Percentiles rank a stretch among this genome's conserved stretches.
phyloP scores from a whole-genome alignment of 2,888 invertebrate species.

The Fragum sueziense region DNA sequence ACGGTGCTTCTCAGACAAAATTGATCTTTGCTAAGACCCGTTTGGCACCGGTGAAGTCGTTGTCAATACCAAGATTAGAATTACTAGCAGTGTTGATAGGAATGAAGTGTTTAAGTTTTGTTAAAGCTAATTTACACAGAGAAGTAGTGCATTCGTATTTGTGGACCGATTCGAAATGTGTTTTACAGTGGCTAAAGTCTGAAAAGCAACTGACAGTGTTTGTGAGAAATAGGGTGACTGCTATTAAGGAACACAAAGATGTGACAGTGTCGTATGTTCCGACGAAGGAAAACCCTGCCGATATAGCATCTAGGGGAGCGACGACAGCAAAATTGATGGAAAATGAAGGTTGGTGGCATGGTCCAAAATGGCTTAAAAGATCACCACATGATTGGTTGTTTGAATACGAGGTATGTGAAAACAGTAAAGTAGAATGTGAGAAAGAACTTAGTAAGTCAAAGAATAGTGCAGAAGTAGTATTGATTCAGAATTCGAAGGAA shows the following conservation, averaged over 20 bases:
- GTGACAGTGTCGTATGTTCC: conserved; percentile 2
- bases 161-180: conserved; percentile 28
- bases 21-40: conserved; percentile 43
- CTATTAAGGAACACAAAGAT: not conserved
- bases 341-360: conserved; percentile 24
- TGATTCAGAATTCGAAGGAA: not conserved
- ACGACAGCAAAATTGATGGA: not conserved
- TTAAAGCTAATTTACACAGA: conserved; percentile 8
- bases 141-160: not conserved
- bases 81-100: conserved; percentile 35
- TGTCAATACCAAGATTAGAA: conserved; percentile 47
- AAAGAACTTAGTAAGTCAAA: conserved; percentile 8
- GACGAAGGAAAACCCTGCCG: conserved; percentile 30
- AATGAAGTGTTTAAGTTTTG: conserved; percentile 17
- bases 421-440: not conserved
- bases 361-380: conserved; percentile 23
- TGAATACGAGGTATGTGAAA: not conserved
- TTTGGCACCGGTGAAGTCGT: conserved; percentile 30
- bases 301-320: conserved; percentile 17
- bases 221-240: conserved; percentile 20
- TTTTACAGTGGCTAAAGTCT: conserved; percentile 17
- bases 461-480: not conserved
- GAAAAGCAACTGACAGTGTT: conserved; percentile 19
- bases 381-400: not conserved
- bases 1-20: not conserved